Base-by-base conservation (phyloP, 2,888 invertebrate species). In the Scaptomyza reducta region DNA sequence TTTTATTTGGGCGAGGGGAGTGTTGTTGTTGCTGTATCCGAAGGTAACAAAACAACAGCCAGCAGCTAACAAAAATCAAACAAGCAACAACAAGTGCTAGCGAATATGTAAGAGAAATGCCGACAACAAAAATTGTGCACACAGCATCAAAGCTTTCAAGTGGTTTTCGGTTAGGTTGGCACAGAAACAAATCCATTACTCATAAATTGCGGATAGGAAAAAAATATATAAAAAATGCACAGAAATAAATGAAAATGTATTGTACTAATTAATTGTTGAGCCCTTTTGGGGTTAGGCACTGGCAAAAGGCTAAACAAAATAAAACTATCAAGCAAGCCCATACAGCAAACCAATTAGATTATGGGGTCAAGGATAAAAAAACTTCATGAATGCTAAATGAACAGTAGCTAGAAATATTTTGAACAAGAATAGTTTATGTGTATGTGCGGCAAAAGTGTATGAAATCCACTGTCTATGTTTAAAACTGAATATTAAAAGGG, bases 211-310 rank as follows among this genome's bases (percentile, higher is more conserved):
- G n/a, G n/a, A n/a, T n/a, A n/a, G 44, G 27, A 44, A 29, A 41
- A 14, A 58, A 49, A 46, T 16, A 1, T 5, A 33, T 13, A 33
- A 33, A 33, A n/a, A n/a, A n/a, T n/a, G 10, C 10, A 1, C 22
- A 6, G 27, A 27, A 31, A 47, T 29, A 33, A 45, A 46, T 54
- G 47, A 16, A 64, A 60, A 56, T 54, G 27, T 53, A 49, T 61
- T 70, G 50, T 57, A 62, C 65, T 70, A 86, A 86, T 80, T 86
- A 76, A 83, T 86, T 76, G 76, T 54, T 67, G 58, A 49, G 27
- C 46, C 67, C 56, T 53, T 58, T 49, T 22, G 50, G 41, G 41
- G 44, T 14, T 40, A 22, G 56, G 45, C 49, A 27, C 31, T 31
- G 22, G 22, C 22, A 22, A 22, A 22, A 1, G 3, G 3, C 22